These are phyloP conservation scores for Leucoma salicis DNA, from an alignment of 2,888 invertebrate genomes.

Conservation along the genomic window DNA sequence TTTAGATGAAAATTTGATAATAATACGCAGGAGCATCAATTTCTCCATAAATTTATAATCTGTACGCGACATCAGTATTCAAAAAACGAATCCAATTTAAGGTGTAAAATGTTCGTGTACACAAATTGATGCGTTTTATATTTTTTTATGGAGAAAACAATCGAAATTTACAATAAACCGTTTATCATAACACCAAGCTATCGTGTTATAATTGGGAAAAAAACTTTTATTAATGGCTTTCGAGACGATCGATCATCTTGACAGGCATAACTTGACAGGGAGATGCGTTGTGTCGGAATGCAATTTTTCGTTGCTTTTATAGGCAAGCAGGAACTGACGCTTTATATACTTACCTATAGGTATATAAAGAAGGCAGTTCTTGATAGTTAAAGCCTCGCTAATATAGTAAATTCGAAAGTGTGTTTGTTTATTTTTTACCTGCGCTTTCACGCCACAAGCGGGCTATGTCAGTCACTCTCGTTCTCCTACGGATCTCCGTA, in stretches of 20 bases:
- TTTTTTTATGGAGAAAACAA: constrained; percentile 6
- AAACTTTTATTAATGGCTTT: constrained; percentile 15
- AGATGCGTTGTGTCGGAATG: constrained; percentile 18
- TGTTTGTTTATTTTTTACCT: no score
- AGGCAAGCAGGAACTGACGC: not conserved
- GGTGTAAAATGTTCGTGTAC: constrained; percentile 5
- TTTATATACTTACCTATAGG: not conserved
- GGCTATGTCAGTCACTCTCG: no score
- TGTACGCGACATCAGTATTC: not conserved
- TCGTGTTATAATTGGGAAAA: constrained; percentile 21
- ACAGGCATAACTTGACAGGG: constrained; percentile 11
- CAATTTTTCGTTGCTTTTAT: constrained; percentile 5
- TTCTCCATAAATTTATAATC: not conserved
- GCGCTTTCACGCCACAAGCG: no score
- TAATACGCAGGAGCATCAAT: no score
- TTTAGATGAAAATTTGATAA: no score
- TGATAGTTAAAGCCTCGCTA: no score
- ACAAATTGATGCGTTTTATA: constrained; percentile 22
- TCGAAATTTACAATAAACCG: constrained; percentile 11
- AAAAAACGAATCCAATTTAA: constrained; percentile 1
- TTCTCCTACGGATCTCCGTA: no score
- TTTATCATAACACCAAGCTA: constrained; percentile 20
- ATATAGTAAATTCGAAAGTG: no score
- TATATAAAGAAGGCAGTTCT: not conserved
- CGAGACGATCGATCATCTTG: constrained; percentile 20